Percentiles rank a stretch among this genome's conserved stretches.
These are phyloP conservation scores for Argopecten irradians DNA, from an alignment of 1,140 invertebrate species.

Conservation along the genomic window DNA sequence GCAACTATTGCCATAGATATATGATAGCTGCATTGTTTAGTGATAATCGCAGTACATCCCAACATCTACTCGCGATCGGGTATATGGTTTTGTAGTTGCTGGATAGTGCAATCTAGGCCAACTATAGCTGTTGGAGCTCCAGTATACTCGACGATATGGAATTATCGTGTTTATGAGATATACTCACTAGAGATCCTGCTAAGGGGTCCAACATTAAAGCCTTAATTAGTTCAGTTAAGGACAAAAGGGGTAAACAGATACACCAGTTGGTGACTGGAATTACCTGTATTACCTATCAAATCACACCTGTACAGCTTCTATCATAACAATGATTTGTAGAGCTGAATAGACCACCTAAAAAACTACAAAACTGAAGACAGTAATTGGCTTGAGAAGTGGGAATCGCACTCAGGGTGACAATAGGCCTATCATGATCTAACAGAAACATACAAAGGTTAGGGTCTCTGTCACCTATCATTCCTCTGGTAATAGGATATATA, in stretches of 20 bases:
- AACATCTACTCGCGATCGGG: too few species aligned
- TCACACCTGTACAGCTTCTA: neutral
- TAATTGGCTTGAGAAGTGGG: neutral
- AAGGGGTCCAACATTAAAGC: neutral
- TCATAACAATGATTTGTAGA: neutral
- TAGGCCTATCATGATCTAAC: neutral
- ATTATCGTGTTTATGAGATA: too few species aligned
- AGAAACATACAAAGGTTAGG: neutral
- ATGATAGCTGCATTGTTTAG: too few species aligned
- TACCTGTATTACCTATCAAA: slow-evolving; percentile 10
- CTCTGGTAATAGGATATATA: neutral
- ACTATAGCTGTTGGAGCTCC: too few species aligned
- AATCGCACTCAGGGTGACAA: neutral
- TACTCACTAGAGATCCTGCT: neutral
- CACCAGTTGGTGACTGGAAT: neutral
- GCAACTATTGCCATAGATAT: too few species aligned
- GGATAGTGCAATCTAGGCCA: too few species aligned
- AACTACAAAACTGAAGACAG: slow-evolving; percentile 16
- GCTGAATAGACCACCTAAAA: neutral
- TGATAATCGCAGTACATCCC: too few species aligned
- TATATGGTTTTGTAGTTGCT: too few species aligned
- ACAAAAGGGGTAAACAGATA: slow-evolving; percentile 5
- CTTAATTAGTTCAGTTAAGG: neutral
- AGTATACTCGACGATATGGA: too few species aligned
- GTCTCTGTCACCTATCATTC: neutral